phyloP scores from a whole-genome alignment of 2,888 invertebrate genomes.

The Erebia palarica region DNA sequence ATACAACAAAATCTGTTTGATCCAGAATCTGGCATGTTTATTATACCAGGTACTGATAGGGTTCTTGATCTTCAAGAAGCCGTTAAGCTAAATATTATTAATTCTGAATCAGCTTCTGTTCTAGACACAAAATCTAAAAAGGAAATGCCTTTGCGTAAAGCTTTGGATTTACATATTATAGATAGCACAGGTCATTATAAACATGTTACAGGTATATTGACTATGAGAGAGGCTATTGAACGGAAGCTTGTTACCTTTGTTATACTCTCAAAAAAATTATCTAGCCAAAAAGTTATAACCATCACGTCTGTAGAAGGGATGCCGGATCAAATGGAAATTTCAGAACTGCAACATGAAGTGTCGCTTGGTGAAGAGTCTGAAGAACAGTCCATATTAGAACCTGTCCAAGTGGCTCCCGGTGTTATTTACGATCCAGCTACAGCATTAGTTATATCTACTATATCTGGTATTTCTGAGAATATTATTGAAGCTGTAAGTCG shows the following conservation, averaged over 20 bases:
- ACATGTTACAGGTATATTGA: constrained; percentile 75
- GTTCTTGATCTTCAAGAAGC: constrained; percentile 94
- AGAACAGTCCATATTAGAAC: constrained; percentile 82
- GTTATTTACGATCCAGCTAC: constrained; percentile 91
- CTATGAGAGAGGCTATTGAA: constrained; percentile 89
- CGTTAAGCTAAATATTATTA: constrained; percentile 91
- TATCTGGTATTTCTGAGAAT: constrained; percentile 86
- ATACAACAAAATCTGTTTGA: constrained; percentile 92
- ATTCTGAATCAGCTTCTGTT: constrained; percentile 91
- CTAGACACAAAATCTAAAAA: constrained; percentile 89
- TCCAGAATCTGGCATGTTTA: constrained; percentile 91
- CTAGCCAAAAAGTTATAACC: constrained; percentile 85
- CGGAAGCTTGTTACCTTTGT: constrained; percentile 85
- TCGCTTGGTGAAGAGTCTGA: constrained; percentile 47
- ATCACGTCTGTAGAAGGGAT: constrained; percentile 88
- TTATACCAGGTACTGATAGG: constrained; percentile 93
- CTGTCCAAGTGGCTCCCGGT: constrained; percentile 87
- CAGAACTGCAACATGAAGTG: constrained; percentile 63
- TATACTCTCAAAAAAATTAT: constrained; percentile 67
- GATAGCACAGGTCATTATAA: constrained; percentile 91
- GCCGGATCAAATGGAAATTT: constrained; percentile 88
- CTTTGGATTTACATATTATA: constrained; percentile 90
- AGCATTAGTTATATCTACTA: constrained; percentile 87
- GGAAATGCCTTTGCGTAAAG: constrained; percentile 85
- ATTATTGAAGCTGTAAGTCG: constrained; percentile 89